A percentile compares a stretch with the other conserved stretches of the same genome.
Evolutionary conservation across 2,113 vertebrate species (phyloP).

Genomic region (Sisor rabdophorus): DNA sequence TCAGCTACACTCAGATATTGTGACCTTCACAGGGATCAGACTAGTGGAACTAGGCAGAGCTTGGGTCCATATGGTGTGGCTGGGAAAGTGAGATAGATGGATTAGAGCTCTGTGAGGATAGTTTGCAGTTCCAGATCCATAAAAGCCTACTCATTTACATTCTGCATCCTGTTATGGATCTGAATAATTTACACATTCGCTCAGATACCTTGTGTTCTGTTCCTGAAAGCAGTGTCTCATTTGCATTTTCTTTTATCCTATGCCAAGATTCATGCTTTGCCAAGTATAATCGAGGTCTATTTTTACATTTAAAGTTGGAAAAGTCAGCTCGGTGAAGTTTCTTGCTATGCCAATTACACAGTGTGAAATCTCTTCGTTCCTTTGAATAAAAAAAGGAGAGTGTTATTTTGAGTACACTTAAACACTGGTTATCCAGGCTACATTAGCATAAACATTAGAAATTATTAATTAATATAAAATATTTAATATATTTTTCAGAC

Average conservation of each 20-base stretch:
- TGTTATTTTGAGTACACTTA: not conserved
- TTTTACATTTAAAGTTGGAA: conserved; percentile 3
- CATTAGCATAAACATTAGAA: not conserved
- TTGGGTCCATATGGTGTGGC: conserved; percentile 27
- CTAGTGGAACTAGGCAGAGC: conserved; percentile 36
- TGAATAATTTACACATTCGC: not conserved
- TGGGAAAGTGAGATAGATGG: conserved; percentile 46
- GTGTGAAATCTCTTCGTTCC: not conserved
- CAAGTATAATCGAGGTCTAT: not conserved
- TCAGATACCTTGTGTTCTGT: not conserved
- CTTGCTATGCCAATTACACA: conserved; percentile 19
- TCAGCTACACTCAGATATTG: not conserved
- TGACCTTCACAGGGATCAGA: conserved; percentile 35
- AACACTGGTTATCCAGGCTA: not conserved
- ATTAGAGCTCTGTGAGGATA: conserved; percentile 45
- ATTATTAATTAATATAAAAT: no score
- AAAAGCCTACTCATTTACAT: not conserved
- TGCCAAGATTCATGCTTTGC: not conserved
- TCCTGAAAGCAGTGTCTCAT: not conserved
- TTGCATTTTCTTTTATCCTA: not conserved
- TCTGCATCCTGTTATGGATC: not conserved
- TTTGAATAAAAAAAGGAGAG: not conserved
- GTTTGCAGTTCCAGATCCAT: conserved; percentile 37
- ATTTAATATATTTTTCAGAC: no score
- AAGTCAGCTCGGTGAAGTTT: not conserved